Conservation (phyloP, 23 tunicate species). For the Ciona savignyi region DNA sequence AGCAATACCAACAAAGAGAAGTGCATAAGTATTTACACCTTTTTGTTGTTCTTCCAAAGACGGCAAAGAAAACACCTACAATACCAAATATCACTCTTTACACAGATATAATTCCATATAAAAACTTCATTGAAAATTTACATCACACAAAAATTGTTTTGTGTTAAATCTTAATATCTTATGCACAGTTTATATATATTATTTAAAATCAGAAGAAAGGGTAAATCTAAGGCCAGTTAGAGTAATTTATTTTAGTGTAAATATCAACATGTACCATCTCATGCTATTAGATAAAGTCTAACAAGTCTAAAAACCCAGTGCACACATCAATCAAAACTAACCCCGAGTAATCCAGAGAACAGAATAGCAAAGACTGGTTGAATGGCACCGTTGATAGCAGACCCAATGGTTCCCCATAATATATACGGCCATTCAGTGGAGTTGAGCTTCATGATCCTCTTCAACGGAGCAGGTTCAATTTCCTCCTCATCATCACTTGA, state of each 20-base stretch:
- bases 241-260: too few relatives aligned
- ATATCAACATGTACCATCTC: too few relatives aligned
- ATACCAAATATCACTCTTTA: neutral
- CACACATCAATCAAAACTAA: constrained; percentile 8
- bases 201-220: neutral
- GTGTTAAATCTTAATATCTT: too few relatives aligned
- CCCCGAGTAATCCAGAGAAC: constrained; percentile 81
- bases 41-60: constrained; percentile 32
- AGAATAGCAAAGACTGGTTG: constrained; percentile 89
- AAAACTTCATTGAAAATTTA: too few relatives aligned
- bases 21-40: constrained; percentile 50
- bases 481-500: constrained; percentile 39
- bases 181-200: too few relatives aligned
- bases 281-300: too few relatives aligned
- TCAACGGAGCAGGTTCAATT: constrained; percentile 53
- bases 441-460: constrained; percentile 66
- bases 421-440: constrained; percentile 81
- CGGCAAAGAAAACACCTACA: constrained; percentile 57
- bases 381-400: constrained; percentile 78
- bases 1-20: constrained; percentile 64
- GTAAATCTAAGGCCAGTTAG: neutral
- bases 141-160: too few relatives aligned
- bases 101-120: neutral
- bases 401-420: constrained; percentile 74
- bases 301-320: neutral